Evolutionary conservation across 2,888 invertebrate species (phyloP).

Genomic region (Panopea generosa): DNA sequence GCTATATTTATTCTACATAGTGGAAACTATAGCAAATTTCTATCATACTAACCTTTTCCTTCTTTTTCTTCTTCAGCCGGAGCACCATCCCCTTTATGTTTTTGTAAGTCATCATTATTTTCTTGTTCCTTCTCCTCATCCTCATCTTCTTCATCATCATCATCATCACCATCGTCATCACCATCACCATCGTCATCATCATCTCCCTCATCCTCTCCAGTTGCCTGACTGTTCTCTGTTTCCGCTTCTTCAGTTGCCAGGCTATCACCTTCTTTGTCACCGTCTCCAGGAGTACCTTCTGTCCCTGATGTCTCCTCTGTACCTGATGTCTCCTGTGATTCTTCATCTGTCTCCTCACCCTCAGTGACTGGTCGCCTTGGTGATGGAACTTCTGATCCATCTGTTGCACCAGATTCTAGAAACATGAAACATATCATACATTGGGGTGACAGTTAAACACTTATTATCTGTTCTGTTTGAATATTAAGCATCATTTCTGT

Average conservation of each 20-base stretch:
- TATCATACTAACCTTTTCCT: neutral
- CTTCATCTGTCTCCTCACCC: slow-evolving; percentile 34
- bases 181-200: slow-evolving; percentile 4
- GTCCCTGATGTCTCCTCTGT: slow-evolving; percentile 23
- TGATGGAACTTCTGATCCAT: slow-evolving; percentile 23
- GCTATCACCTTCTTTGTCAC: slow-evolving; percentile 11
- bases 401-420: slow-evolving; percentile 33
- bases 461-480: neutral
- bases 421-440: neutral
- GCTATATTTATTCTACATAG: no score
- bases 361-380: slow-evolving; percentile 40
- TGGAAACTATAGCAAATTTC: no score
- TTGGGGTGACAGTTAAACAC: neutral
- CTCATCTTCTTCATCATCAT: slow-evolving; percentile 1
- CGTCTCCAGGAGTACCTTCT: slow-evolving; percentile 7
- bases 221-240: slow-evolving; percentile 13
- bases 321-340: slow-evolving; percentile 26
- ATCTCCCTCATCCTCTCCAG: slow-evolving; percentile 14
- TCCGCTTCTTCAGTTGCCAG: slow-evolving; percentile 16
- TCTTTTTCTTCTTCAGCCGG: slow-evolving; percentile 1
- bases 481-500: no score
- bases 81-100: slow-evolving; percentile 11
- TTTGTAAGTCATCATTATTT: no score
- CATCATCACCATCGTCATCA: neutral
- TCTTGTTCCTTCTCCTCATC: slow-evolving; percentile 25